A percentile compares a stretch with the other conserved stretches of the same genome.
Conservation (phyloP, 1,140 invertebrate genomes). For the Neodiprion virginianus region DNA sequence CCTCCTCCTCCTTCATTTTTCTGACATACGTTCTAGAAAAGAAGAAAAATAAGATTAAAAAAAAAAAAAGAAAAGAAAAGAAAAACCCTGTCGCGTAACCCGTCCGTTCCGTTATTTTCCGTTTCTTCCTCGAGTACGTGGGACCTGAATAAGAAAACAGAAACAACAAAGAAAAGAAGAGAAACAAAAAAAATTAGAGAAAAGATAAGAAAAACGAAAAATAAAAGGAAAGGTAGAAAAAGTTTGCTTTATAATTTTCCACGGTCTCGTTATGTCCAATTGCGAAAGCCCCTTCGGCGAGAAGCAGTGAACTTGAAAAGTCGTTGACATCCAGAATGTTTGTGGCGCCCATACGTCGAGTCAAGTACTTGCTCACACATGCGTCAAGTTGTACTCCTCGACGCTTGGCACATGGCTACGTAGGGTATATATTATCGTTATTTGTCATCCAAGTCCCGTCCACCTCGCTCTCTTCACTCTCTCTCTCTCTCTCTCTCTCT, state of each 20-base stretch:
- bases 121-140: neutral
- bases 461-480: neutral
- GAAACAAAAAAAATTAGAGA: neutral
- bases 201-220: neutral
- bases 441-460: neutral
- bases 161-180: neutral
- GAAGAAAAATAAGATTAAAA: neutral
- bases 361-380: neutral
- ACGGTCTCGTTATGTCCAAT: constrained; percentile 2
- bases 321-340: constrained; percentile 7
- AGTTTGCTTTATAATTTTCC: neutral
- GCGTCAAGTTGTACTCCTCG: neutral
- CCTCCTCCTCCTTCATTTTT: too few species aligned
- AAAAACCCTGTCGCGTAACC: neutral
- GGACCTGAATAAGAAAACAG: neutral
- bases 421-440: neutral
- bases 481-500: neutral
- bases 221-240: neutral
- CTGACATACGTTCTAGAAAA: too few species aligned
- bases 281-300: neutral
- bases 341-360: constrained; percentile 6
- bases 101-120: neutral
- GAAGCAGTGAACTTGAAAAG: constrained; percentile 7
- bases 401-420: neutral
- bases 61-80: neutral